Percentiles rank a stretch among this genome's conserved stretches.
Conservation (phyloP, 2,888 invertebrate species). For the Apantesis nais region DNA sequence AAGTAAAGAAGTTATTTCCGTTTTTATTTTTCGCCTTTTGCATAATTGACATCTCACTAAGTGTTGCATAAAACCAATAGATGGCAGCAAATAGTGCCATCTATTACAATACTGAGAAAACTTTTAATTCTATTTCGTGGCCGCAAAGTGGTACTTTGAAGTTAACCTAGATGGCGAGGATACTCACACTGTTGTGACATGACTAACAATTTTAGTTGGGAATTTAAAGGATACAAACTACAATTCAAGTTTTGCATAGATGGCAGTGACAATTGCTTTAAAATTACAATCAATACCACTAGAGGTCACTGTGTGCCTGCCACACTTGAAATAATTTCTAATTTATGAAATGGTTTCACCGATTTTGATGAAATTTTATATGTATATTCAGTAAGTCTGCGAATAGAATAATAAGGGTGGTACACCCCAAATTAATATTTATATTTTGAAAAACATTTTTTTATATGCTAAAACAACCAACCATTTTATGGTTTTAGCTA, state of each 20-base stretch:
- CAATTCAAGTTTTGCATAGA: neutral
- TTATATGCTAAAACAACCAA: too few relatives aligned
- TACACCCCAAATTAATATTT: too few relatives aligned
- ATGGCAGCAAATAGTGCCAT: conserved; percentile 8
- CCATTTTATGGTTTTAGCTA: too few relatives aligned
- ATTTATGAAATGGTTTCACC: neutral
- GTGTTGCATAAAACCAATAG: neutral
- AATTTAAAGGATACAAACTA: neutral
- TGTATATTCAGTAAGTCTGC: too few relatives aligned
- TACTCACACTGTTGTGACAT: neutral
- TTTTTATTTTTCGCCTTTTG: neutral
- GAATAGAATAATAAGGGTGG: too few relatives aligned
- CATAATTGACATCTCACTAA: neutral
- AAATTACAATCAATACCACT: neutral
- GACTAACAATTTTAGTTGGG: neutral
- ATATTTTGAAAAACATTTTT: too few relatives aligned
- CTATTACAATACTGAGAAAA: neutral
- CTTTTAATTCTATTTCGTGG: neutral
- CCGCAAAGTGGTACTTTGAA: neutral
- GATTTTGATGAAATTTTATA: too few relatives aligned
- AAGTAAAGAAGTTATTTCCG: neutral
- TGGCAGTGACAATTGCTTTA: neutral
- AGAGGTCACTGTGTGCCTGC: conserved; percentile 7
- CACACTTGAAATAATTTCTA: neutral
- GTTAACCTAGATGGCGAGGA: neutral